Percentiles rank a stretch among this genome's conserved stretches.
phyloP scores from a whole-genome alignment of 2,113 vertebrate species.

The Ochotona curzoniae region DNA sequence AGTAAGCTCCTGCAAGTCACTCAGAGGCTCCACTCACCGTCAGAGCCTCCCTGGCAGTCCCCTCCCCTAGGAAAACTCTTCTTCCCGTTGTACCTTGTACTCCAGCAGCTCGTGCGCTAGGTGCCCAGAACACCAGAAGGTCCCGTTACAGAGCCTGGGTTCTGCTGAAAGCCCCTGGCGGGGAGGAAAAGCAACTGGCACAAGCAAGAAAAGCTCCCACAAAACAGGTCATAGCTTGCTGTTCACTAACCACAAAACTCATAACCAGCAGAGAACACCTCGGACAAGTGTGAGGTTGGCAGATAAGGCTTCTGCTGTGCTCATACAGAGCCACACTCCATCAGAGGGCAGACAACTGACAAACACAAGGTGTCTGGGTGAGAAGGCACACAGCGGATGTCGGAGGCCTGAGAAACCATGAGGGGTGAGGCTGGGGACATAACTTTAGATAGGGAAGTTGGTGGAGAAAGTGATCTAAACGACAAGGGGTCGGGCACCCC shows the following conservation, averaged over 20 bases:
- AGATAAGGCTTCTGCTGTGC: background rate
- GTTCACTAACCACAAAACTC: background rate
- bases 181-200: background rate
- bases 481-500: background rate
- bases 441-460: background rate
- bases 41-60: background rate
- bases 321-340: background rate
- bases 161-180: background rate
- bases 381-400: background rate
- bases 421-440: too few species aligned
- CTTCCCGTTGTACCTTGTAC: background rate
- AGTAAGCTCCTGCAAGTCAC: background rate
- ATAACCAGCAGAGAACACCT: background rate
- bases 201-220: accelerated
- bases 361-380: background rate
- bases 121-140: background rate
- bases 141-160: background rate
- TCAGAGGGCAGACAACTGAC: background rate
- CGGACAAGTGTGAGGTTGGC: background rate
- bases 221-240: background rate
- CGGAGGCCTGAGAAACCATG: background rate
- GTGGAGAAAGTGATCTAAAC: background rate
- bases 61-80: background rate
- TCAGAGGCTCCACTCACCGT: background rate
- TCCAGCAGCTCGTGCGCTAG: background rate